A percentile compares a stretch with the other conserved stretches of the same genome.
Evolutionary conservation across 1,140 invertebrate species (phyloP).

Genomic region (Tetramorium simillimum): DNA sequence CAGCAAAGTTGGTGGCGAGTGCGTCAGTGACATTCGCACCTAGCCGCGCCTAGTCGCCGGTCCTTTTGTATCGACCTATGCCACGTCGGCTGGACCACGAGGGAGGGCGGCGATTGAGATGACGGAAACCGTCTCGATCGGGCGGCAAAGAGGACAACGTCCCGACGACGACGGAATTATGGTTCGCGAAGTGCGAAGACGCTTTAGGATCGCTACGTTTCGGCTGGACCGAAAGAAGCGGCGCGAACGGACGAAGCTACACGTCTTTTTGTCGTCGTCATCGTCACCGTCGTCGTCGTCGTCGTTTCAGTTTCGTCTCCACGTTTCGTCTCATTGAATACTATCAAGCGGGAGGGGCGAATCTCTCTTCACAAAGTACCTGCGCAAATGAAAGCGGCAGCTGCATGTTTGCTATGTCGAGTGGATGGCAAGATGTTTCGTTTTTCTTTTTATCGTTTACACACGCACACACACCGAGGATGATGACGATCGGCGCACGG

Average conservation of each 20-base stretch:
- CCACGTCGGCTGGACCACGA: conserved; percentile 47
- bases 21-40: conserved; percentile 86
- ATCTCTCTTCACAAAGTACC: conserved; percentile 76
- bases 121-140: conserved; percentile 22
- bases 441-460: conserved; percentile 18
- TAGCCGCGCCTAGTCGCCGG: conserved; percentile 51
- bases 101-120: conserved; percentile 25
- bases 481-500: not conserved
- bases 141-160: not conserved
- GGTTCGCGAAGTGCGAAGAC: not conserved
- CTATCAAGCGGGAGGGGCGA: conserved; percentile 64
- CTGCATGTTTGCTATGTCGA: conserved; percentile 50
- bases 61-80: conserved; percentile 67
- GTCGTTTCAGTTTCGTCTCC: conserved; percentile 41
- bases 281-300: conserved; percentile 57
- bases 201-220: conserved; percentile 50
- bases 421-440: conserved; percentile 35
- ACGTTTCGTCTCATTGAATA: conserved; percentile 15
- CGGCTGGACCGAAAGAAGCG: conserved; percentile 77
- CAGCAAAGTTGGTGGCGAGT: conserved; percentile 91
- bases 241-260: conserved; percentile 29
- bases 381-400: conserved; percentile 58
- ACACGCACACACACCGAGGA: conserved; percentile 21
- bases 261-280: conserved; percentile 46
- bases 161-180: conserved; percentile 22